Evolutionary conservation across 1,140 invertebrate species (phyloP).

Genomic region (Zaprionus africanus): DNA sequence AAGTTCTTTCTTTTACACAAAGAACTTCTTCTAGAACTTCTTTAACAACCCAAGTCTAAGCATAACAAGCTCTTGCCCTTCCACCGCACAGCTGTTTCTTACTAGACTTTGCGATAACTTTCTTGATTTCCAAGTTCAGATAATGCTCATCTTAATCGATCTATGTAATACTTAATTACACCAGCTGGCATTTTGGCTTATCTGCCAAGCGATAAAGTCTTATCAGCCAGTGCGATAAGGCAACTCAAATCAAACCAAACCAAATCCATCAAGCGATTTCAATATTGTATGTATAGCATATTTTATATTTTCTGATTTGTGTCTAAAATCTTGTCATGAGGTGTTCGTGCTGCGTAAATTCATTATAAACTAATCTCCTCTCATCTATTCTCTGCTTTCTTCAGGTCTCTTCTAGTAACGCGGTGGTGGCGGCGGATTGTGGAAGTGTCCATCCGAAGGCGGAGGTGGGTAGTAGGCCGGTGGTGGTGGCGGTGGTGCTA

Average conservation of each 20-base stretch:
- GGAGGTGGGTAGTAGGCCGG: slow-evolving; percentile 36
- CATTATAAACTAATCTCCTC: slow-evolving; percentile 1
- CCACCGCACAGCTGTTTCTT: background rate
- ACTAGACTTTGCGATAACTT: background rate
- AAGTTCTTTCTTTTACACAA: background rate
- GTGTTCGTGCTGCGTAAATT: slow-evolving; percentile 35
- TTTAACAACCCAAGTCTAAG: background rate
- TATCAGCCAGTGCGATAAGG: slow-evolving; percentile 21
- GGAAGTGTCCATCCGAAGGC: slow-evolving; percentile 54
- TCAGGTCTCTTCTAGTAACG: slow-evolving; percentile 23
- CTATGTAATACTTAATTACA: background rate
- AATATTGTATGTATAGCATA: background rate
- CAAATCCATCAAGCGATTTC: slow-evolving; percentile 10
- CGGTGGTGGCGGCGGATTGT: slow-evolving; percentile 65
- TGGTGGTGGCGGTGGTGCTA: slow-evolving; percentile 54
- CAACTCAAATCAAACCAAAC: background rate
- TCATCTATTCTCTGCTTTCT: background rate
- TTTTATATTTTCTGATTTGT: slow-evolving; percentile 14
- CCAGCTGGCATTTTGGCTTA: slow-evolving; percentile 22
- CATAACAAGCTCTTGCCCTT: background rate
- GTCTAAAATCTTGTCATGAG: slow-evolving; percentile 5
- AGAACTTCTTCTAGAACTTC: background rate
- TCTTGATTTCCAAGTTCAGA: background rate
- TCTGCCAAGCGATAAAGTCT: slow-evolving; percentile 1
- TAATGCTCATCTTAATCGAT: background rate